Evolutionary conservation across 2,888 invertebrate genomes (phyloP).

Genomic region (Papilio gigon): DNA sequence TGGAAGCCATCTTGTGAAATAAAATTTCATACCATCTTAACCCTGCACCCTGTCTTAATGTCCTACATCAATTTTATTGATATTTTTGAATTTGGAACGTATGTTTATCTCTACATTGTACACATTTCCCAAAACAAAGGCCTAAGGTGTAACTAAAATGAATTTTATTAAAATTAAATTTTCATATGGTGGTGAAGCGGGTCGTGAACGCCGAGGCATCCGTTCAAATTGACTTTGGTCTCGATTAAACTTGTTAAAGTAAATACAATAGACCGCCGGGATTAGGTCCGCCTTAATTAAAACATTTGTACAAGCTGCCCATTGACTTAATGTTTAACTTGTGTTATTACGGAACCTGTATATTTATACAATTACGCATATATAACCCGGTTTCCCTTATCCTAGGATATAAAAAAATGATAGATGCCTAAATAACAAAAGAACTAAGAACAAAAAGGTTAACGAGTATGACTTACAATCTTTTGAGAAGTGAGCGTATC

Average conservation of each 20-base stretch:
- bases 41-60: too few relatives aligned
- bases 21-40: too few relatives aligned
- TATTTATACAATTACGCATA: neutral
- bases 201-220: neutral
- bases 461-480: too few relatives aligned
- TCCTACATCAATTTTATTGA: too few relatives aligned
- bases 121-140: neutral
- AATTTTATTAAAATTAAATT: neutral
- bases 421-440: neutral
- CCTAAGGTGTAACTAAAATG: neutral
- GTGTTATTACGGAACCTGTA: neutral
- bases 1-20: neutral
- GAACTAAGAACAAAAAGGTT: too few relatives aligned
- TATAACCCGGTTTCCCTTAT: neutral
- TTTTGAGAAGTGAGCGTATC: too few relatives aligned
- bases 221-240: conserved; percentile 25
- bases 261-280: conserved; percentile 18
- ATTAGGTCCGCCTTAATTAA: conserved; percentile 17
- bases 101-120: neutral
- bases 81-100: too few relatives aligned
- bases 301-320: conserved; percentile 25
- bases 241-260: conserved; percentile 25
- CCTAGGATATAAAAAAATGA: neutral
- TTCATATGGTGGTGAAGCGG: conserved; percentile 3
- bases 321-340: conserved; percentile 3